Conservation (phyloP, 2,888 invertebrate genomes). For the Campoplex nolae region DNA sequence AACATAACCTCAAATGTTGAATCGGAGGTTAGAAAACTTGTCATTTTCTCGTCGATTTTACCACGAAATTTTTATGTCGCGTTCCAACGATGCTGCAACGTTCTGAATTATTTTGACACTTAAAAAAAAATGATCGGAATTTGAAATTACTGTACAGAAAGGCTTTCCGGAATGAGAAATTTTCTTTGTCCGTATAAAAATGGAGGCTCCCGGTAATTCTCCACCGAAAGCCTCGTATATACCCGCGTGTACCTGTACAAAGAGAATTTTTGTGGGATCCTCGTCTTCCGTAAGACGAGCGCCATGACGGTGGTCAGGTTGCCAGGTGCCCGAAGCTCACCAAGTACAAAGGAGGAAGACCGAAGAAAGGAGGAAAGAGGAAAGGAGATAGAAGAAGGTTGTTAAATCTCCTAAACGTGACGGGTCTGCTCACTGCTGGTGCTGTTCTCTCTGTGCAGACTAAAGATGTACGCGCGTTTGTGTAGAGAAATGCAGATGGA, state of each 20-base stretch:
- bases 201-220: neutral
- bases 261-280: constrained; percentile 17
- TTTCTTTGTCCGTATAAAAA: neutral
- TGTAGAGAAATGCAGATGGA: constrained; percentile 10
- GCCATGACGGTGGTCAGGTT: constrained; percentile 62
- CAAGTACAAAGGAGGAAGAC: constrained; percentile 28
- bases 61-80: neutral
- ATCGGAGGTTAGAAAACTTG: neutral
- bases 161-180: neutral
- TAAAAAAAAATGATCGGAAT: neutral
- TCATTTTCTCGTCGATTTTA: neutral
- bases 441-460: neutral
- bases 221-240: neutral
- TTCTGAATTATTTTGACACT: neutral
- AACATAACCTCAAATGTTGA: neutral
- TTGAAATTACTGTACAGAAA: neutral
- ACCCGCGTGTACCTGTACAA: neutral
- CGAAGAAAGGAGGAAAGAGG: constrained; percentile 32
- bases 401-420: constrained; percentile 58
- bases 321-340: constrained; percentile 62
- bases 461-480: constrained; percentile 13
- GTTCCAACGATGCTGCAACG: neutral
- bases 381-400: constrained; percentile 31
- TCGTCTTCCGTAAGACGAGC: constrained; percentile 26
- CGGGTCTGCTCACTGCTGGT: constrained; percentile 3